Conservation (phyloP, 2,797 vertebrate species). For the Discoglossus pictus region DNA sequence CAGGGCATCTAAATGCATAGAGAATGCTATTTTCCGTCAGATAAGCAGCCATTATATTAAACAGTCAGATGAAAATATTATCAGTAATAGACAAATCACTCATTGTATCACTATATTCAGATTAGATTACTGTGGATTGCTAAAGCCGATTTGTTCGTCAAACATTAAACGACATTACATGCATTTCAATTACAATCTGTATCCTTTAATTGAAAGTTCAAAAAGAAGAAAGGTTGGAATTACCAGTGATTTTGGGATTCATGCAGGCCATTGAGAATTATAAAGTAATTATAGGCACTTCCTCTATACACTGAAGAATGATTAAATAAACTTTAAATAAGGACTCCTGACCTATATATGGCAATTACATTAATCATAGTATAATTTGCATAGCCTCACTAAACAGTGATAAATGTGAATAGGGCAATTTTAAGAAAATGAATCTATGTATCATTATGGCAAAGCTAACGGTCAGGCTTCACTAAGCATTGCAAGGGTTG, state of each 20-base stretch:
- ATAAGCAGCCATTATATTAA: slow-evolving; percentile 14
- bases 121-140: neutral
- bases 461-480: too few species aligned
- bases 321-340: slow-evolving; percentile 33
- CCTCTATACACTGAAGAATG: slow-evolving; percentile 24
- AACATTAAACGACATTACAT: neutral
- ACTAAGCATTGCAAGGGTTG: too few species aligned
- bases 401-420: too few species aligned
- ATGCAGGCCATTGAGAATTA: slow-evolving; percentile 15
- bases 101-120: neutral
- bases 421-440: too few species aligned
- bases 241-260: slow-evolving; percentile 8
- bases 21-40: slow-evolving; percentile 30
- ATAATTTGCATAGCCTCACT: too few species aligned
- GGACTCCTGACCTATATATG: slow-evolving; percentile 12
- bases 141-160: neutral
- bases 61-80: slow-evolving; percentile 21
- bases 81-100: neutral
- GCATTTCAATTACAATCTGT: slow-evolving; percentile 17
- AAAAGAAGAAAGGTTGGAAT: slow-evolving; percentile 9
- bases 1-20: slow-evolving; percentile 1
- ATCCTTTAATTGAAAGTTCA: slow-evolving; percentile 18
- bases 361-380: slow-evolving; percentile 31
- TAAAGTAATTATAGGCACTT: slow-evolving; percentile 30
- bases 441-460: too few species aligned